These are phyloP conservation scores for Physella acuta DNA, from an alignment of 1,140 invertebrate species.

Conservation along the genomic window DNA sequence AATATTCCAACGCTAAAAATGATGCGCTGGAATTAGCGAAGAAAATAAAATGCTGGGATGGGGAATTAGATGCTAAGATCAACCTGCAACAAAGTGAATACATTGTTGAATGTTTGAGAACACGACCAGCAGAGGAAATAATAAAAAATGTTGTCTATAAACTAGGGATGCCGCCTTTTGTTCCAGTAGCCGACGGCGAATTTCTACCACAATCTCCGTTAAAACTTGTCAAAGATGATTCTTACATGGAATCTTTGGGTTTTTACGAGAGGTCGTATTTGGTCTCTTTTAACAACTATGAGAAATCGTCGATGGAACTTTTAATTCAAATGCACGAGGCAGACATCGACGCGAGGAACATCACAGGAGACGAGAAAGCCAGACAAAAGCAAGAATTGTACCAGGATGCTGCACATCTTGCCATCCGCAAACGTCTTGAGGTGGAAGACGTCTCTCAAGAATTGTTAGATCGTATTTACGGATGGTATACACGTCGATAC, in stretches of 20 bases:
- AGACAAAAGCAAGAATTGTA: background rate
- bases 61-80: too few relatives aligned
- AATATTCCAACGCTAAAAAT: background rate
- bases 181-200: background rate
- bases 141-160: background rate
- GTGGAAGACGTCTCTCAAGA: background rate
- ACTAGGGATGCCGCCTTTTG: background rate
- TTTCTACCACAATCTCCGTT: background rate
- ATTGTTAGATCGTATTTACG: background rate
- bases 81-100: background rate
- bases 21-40: background rate
- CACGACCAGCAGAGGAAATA: background rate
- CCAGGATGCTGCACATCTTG: background rate
- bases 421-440: background rate
- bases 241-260: background rate
- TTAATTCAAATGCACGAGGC: background rate
- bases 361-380: background rate
- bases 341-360: background rate
- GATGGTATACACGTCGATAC: background rate
- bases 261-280: background rate
- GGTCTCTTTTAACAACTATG: background rate
- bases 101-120: background rate
- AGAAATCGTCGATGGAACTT: background rate
- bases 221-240: background rate
- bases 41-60: background rate